phyloP scores from a whole-genome alignment of 2,797 vertebrate species.

The Falco cherrug region DNA sequence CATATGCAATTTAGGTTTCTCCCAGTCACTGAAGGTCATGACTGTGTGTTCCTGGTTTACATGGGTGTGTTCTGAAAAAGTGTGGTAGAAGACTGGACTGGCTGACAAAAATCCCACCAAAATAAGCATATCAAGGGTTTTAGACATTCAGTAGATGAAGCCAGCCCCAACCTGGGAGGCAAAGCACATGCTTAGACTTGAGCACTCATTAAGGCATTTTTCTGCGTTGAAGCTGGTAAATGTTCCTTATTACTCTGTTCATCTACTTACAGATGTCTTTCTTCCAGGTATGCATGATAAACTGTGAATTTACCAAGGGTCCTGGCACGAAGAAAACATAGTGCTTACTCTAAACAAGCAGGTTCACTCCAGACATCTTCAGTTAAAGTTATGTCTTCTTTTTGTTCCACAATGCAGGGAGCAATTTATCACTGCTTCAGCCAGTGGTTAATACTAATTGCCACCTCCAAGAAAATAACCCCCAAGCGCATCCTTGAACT shows the following conservation, averaged over 20 bases:
- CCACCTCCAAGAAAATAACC: neutral
- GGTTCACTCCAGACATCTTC: neutral
- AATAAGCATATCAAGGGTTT: neutral
- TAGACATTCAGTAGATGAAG: neutral
- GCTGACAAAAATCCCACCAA: neutral
- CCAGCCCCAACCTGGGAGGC: neutral
- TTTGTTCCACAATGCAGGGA: neutral
- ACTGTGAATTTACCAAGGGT: neutral
- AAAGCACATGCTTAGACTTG: neutral
- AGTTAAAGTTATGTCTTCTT: neutral
- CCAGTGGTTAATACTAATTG: neutral
- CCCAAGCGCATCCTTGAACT: neutral
- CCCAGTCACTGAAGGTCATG: neutral
- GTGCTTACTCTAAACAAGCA: neutral
- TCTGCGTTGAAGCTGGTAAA: neutral
- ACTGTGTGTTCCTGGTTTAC: neutral
- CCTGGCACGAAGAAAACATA: neutral
- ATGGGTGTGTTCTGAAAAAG: neutral
- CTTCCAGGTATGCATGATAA: neutral
- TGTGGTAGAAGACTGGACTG: neutral
- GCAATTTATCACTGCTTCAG: neutral
- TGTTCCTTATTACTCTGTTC: neutral
- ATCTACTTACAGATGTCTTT: neutral
- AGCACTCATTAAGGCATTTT: neutral
- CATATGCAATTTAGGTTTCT: neutral